Evolutionary conservation across 2,113 vertebrate genomes (phyloP), one percentile per base, ranked within the genome.

Genomic region (Eudyptes chrysolophus): DNA sequence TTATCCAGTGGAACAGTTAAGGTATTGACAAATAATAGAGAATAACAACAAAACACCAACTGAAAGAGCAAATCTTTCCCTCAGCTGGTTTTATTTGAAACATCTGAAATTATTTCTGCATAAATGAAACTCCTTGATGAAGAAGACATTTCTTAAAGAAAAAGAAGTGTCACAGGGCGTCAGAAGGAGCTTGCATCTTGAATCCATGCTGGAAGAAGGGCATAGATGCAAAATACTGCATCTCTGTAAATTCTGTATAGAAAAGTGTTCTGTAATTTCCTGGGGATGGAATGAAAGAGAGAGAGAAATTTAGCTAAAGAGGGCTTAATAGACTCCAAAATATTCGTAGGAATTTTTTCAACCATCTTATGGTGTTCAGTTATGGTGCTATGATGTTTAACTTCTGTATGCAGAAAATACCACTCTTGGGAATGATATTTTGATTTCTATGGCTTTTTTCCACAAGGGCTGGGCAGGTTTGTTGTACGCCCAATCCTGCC

Each of bases 151-250:
- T 77, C 70, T 85, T 74, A 77, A 82, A 84, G 44, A 64, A 71
- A 48, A 82, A 40, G 7, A 51, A 55, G 18, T 0, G 0, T 48
- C 8, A 66, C 1, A 1, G 19, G 29, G 30, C 2, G 0, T 55
- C 12, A 72, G 57, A 76, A 61, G 12, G 30, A 84, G 8, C 24
- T 82, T 87, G 54, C 34, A 26, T 69, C 92, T 88, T 76, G 21
- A 75, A 74, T 88, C 44, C 27, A 7, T 38, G 6, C 13, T 74
- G 66, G 57, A 76, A 74, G 38, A 78, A 71, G 15, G 36, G 12
- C 72, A 69, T 22, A 40, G 40, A 27, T 72, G 30, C 18, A 70
- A 75, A 87, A 71, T 52, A 55, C 29, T 48, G 4, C 17, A 46
- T 76, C 34, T 74, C 27, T 61, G 6, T 69, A 64, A 81, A 60